Conservation (phyloP, 1,140 invertebrate genomes). For the Ctenoplectra terminalis region DNA sequence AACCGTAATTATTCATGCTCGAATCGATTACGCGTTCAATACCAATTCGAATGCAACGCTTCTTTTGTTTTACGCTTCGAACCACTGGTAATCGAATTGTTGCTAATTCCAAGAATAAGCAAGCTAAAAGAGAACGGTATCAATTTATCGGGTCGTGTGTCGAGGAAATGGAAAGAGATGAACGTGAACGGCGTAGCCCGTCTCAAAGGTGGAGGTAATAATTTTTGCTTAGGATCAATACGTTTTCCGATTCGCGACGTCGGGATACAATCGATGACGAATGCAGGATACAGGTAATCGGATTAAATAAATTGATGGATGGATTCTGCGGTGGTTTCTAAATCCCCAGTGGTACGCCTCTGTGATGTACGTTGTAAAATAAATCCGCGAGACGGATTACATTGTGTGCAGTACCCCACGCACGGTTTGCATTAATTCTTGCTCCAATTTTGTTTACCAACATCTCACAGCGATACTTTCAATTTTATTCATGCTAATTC, state of each 20-base stretch:
- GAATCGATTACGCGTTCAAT: background rate
- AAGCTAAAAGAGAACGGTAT: background rate
- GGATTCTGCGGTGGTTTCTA: slow-evolving; percentile 67
- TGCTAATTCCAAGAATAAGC: background rate
- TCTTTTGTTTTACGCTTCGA: background rate
- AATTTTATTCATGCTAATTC: slow-evolving; percentile 12
- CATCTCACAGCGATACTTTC: background rate
- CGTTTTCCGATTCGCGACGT: slow-evolving; percentile 51
- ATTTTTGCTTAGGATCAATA: slow-evolving; percentile 55
- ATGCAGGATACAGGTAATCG: slow-evolving; percentile 75
- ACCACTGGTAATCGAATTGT: background rate
- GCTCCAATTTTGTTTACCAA: slow-evolving; percentile 42
- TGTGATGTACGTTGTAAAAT: slow-evolving; percentile 74
- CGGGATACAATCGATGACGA: slow-evolving; percentile 72
- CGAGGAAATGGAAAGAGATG: slow-evolving; percentile 4
- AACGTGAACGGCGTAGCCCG: background rate
- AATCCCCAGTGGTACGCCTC: slow-evolving; percentile 64
- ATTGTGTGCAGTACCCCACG: background rate
- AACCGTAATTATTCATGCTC: slow-evolving; percentile 14
- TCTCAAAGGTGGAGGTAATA: slow-evolving; percentile 26
- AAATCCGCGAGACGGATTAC: slow-evolving; percentile 74
- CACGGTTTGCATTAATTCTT: slow-evolving; percentile 64
- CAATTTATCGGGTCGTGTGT: background rate
- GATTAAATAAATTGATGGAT: slow-evolving; percentile 79
- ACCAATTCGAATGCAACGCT: no score